These are phyloP conservation scores for Muricea muricata DNA, from an alignment of 92 coral and sea anemone genomes.

Conservation along the genomic window DNA sequence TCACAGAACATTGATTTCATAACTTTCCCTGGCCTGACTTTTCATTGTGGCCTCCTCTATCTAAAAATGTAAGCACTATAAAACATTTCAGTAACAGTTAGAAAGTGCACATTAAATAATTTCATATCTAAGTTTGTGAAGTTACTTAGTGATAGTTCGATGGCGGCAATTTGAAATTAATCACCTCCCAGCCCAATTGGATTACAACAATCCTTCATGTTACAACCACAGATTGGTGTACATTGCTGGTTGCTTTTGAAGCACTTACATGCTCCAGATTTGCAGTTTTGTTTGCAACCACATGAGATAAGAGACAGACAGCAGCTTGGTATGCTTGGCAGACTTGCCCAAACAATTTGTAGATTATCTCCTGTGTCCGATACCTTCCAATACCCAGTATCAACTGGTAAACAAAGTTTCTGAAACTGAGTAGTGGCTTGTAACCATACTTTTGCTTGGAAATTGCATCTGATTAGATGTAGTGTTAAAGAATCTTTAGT, in stretches of 20 bases:
- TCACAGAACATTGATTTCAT: no score
- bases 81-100: no score
- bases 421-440: not conserved
- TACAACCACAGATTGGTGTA: constrained; percentile 12
- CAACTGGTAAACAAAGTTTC: not conserved
- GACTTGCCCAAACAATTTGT: constrained; percentile 11
- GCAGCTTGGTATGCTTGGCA: not conserved
- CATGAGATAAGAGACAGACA: not conserved
- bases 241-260: constrained; percentile 11
- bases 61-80: no score
- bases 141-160: no score
- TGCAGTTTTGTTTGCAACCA: constrained; percentile 8
- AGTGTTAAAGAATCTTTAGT: constrained; percentile 14
- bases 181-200: constrained; percentile 1
- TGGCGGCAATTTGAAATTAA: not conserved
- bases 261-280: constrained; percentile 24
- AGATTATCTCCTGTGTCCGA: not conserved
- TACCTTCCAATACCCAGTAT: not conserved
- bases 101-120: no score
- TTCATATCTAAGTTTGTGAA: no score
- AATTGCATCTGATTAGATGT: not conserved
- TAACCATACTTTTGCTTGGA: not conserved
- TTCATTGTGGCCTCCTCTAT: no score
- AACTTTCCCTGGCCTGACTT: no score
- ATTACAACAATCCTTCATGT: constrained; percentile 1